phyloP scores from a whole-genome alignment of 2,797 vertebrate genomes.

The Nannoperca australis region DNA sequence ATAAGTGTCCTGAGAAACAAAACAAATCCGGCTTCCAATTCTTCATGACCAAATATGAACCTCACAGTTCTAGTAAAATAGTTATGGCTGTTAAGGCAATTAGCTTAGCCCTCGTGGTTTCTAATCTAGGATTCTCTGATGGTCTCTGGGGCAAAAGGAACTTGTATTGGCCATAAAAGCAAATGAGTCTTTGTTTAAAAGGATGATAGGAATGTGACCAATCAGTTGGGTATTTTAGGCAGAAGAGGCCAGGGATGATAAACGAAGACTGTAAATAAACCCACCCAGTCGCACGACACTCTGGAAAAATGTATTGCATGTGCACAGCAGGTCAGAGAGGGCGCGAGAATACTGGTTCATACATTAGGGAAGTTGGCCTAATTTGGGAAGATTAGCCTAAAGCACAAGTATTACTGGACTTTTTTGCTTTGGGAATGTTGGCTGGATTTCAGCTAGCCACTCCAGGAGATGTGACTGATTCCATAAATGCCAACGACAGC shows the following conservation, averaged over 20 bases:
- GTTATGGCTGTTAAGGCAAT: slow-evolving; percentile 69
- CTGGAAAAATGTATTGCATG: slow-evolving; percentile 85
- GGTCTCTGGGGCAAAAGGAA: slow-evolving; percentile 69
- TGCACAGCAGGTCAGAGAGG: slow-evolving; percentile 80
- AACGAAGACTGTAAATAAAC: slow-evolving; percentile 90
- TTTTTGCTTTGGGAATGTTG: slow-evolving; percentile 84
- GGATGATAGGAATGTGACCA: slow-evolving; percentile 88
- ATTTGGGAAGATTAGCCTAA: slow-evolving; percentile 93
- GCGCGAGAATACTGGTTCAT: slow-evolving; percentile 85
- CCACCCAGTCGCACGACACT: slow-evolving; percentile 77
- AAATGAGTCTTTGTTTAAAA: slow-evolving; percentile 78
- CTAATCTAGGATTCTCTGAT: slow-evolving; percentile 73
- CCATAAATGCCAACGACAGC: slow-evolving; percentile 76
- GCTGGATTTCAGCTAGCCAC: slow-evolving; percentile 72
- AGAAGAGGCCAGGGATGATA: slow-evolving; percentile 87
- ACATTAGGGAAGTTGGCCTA: slow-evolving; percentile 90
- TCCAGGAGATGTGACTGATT: slow-evolving; percentile 75
- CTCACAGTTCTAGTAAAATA: slow-evolving; percentile 69
- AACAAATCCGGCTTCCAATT: slow-evolving; percentile 60
- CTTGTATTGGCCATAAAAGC: slow-evolving; percentile 75
- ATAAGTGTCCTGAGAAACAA: slow-evolving; percentile 71
- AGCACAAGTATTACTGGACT: slow-evolving; percentile 91
- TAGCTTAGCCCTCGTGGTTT: slow-evolving; percentile 69
- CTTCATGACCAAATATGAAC: slow-evolving; percentile 82
- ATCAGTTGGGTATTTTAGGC: slow-evolving; percentile 89